These are phyloP conservation scores for Drosophila neocordata DNA, from an alignment of 1,140 invertebrate species.

Conservation along the genomic window DNA sequence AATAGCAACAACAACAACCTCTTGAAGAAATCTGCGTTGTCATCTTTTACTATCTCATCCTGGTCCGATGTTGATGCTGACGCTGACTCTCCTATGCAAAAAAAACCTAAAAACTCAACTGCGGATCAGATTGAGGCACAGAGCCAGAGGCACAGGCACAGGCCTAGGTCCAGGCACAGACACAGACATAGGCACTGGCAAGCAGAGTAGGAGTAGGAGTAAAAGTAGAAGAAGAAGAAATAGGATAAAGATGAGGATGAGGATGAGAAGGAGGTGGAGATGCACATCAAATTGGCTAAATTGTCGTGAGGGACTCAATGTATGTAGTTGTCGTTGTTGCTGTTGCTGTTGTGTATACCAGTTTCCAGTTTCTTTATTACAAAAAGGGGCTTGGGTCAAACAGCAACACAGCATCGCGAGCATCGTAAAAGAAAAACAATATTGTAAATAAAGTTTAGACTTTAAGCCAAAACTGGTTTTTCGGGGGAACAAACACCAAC, in stretches of 20 bases:
- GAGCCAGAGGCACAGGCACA: neutral
- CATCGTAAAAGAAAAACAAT: slow-evolving; percentile 79
- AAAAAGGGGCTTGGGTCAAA: slow-evolving; percentile 79
- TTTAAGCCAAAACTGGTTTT: slow-evolving; percentile 74
- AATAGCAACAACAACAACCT: slow-evolving; percentile 26
- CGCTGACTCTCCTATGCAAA: slow-evolving; percentile 39
- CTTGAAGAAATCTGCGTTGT: slow-evolving; percentile 45
- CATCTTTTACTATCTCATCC: slow-evolving; percentile 37
- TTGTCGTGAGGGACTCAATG: slow-evolving; percentile 59
- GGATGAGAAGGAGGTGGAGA: slow-evolving; percentile 18
- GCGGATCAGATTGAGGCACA: slow-evolving; percentile 11
- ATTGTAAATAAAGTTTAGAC: slow-evolving; percentile 80
- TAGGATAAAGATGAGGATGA: neutral
- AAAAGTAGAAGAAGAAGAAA: neutral
- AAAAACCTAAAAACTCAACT: slow-evolving; percentile 47
- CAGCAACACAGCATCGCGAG: slow-evolving; percentile 58
- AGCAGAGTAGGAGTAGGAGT: neutral
- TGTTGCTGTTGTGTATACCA: slow-evolving; percentile 59
- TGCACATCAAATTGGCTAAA: slow-evolving; percentile 76
- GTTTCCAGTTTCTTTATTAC: slow-evolving; percentile 78
- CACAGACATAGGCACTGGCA: neutral
- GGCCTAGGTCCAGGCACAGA: neutral
- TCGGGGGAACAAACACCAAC: slow-evolving; percentile 54
- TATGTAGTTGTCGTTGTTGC: slow-evolving; percentile 18
- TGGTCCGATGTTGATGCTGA: neutral